Evolutionary conservation across 2,888 invertebrate species (phyloP).

Genomic region (Xestobium rufovillosum): DNA sequence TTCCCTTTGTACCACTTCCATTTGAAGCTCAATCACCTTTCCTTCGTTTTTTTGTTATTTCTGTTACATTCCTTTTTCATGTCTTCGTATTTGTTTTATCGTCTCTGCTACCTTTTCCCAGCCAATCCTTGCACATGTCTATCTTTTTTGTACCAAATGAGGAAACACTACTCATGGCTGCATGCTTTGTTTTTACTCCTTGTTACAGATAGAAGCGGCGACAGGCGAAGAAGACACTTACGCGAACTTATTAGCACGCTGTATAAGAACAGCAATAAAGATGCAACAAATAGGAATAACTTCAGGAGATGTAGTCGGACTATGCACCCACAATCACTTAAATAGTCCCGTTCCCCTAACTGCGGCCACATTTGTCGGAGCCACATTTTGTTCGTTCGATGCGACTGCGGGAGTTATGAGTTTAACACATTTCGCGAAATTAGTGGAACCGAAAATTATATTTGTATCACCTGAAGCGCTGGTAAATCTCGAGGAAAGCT

Average conservation of each 20-base stretch:
- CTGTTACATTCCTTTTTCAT: too few species aligned
- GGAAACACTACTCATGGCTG: too few species aligned
- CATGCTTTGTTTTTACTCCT: too few species aligned
- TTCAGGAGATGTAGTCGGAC: not conserved
- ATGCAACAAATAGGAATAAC: not conserved
- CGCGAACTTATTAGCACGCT: not conserved
- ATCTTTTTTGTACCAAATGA: too few species aligned
- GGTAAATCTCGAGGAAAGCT: too few species aligned
- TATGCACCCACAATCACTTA: conserved; percentile 1
- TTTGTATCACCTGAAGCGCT: too few species aligned
- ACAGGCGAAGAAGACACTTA: not conserved
- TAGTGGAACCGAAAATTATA: not conserved
- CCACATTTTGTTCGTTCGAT: not conserved
- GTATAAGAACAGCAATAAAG: not conserved
- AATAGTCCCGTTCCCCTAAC: not conserved
- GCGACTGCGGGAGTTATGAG: not conserved
- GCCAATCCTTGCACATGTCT: too few species aligned
- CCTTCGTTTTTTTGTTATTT: too few species aligned
- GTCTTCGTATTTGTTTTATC: too few species aligned
- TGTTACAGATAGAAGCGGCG: not conserved
- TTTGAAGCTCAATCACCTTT: too few species aligned
- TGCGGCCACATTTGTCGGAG: not conserved
- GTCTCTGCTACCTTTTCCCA: too few species aligned
- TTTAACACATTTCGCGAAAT: not conserved
- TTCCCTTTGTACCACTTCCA: too few species aligned